A percentile compares a stretch with the other conserved stretches of the same genome.
Evolutionary conservation across 2,113 vertebrate genomes (phyloP).

Genomic region (Siphamia tubifer): DNA sequence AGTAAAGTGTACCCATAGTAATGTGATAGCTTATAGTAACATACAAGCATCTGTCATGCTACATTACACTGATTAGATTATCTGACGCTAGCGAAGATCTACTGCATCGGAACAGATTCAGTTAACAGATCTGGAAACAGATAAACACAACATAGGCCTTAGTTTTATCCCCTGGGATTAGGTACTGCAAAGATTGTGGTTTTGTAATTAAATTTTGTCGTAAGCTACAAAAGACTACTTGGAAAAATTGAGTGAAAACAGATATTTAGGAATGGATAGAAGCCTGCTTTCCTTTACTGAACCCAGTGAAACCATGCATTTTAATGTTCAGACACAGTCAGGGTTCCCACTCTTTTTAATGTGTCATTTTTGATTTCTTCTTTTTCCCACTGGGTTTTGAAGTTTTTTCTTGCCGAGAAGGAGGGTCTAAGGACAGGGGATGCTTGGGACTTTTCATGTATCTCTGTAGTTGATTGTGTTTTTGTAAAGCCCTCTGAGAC

Average conservation of each 20-base stretch:
- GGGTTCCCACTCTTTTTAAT: too few species aligned
- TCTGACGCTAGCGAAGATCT: background rate
- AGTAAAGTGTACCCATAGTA: background rate
- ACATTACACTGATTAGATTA: constrained; percentile 11
- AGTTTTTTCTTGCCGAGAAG: too few species aligned
- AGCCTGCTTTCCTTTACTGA: background rate
- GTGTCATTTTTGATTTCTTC: too few species aligned
- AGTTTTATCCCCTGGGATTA: background rate
- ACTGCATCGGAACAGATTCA: background rate
- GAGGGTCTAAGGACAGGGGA: too few species aligned
- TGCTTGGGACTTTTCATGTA: too few species aligned
- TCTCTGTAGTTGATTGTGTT: too few species aligned
- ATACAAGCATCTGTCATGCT: constrained; percentile 11
- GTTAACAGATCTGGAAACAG: background rate
- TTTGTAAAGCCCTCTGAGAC: too few species aligned
- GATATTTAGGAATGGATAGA: background rate
- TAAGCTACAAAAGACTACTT: background rate
- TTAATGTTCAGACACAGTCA: too few species aligned
- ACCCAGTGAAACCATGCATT: too few species aligned
- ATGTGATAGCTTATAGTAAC: constrained; percentile 17
- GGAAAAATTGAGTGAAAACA: background rate
- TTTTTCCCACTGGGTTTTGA: too few species aligned
- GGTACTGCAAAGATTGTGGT: background rate
- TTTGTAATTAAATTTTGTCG: background rate
- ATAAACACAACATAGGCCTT: background rate